A percentile compares a stretch with the other conserved stretches of the same genome.
Conservation (phyloP, 2,797 vertebrate genomes). For the Fistularia tabacaria region DNA sequence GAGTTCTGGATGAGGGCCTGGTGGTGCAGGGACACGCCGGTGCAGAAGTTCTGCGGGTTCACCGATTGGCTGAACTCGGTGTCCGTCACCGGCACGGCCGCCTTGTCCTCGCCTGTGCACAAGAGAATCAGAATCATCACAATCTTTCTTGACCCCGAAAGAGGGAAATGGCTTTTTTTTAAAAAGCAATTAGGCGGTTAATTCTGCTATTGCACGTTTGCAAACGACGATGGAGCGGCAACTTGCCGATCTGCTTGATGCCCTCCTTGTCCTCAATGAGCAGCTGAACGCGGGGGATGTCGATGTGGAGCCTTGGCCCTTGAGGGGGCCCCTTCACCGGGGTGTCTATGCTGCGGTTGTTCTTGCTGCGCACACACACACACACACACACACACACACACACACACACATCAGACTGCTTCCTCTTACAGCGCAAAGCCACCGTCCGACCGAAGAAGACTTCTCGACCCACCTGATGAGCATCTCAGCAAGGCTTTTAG, state of each 20-base stretch:
- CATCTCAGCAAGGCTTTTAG: constrained; percentile 98
- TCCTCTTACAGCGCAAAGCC: not conserved
- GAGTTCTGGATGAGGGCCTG: constrained; percentile 97
- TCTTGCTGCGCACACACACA: constrained; percentile 83
- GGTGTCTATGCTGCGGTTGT: constrained; percentile 96
- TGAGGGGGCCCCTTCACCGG: constrained; percentile 96
- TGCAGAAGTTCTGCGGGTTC: constrained; percentile 98
- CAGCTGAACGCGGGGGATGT: constrained; percentile 97
- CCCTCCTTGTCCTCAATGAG: constrained; percentile 99
- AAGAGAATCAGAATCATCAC: not conserved
- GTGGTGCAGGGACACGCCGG: constrained; percentile 93
- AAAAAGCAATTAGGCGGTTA: too few species aligned
- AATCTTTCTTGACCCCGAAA: too few species aligned
- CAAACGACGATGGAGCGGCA: not conserved
- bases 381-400: constrained; percentile 11
- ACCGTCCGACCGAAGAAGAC: not conserved
- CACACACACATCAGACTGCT: not conserved
- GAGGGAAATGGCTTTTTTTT: too few species aligned
- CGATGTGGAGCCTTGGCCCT: constrained; percentile 94
- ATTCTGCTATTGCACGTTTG: too few species aligned
- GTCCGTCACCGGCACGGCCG: constrained; percentile 92
- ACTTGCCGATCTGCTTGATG: constrained; percentile 94
- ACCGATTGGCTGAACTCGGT: constrained; percentile 97
- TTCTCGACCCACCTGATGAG: constrained; percentile 87
- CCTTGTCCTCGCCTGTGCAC: constrained; percentile 92